Base-by-base conservation (phyloP, 1,140 invertebrate species). In the Zaprionus africanus region DNA sequence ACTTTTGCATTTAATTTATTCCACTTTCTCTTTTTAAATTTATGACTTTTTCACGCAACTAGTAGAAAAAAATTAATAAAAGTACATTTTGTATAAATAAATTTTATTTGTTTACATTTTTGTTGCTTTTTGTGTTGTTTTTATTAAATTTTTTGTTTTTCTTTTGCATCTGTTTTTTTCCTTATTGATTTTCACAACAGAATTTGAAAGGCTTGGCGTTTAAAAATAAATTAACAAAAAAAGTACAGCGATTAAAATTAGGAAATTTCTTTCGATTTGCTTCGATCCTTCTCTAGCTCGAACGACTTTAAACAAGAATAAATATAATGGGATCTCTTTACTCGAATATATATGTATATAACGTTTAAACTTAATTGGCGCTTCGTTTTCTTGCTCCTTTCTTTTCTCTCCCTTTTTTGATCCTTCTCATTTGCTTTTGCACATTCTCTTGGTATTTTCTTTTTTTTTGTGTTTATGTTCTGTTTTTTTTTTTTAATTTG, bases 201-300 rank as follows among this genome's bases (percentile, higher is more conserved):
- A 68, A 78, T 80, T 80, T 64, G 75, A 87, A 86, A 88, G 66
- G 76, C 73, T 69, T 70, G 51, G 68, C 65, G 61, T 79, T 78
- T 88, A 84, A 81, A 84, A 88, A 90, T 88, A 88, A 88, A 90
- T 88, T 84, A 88, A 88, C 81, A 88, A 79, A 67, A 69, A 64
- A 66, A 75, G 63, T 76, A 77, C 74, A 77, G 64, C 59, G 66
- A 74, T 76, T 77, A 67, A 82, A 86, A 65, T 66, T 58, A 34
- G 51, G 41, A 46, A 64, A 72, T 34, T 56, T 54, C 19, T 15
- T 65, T 64, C 43, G 59, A 58, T 49, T 60, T 65, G 6, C 41
- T 46, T 17, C 41, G 41, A 46, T 46, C n/a, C 65, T 67, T 56
- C 28, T 59, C 63, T 67, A 41, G 6, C 38, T 57, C 46, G 9